Evolutionary conservation across 2,113 vertebrate species (phyloP).

Genomic region (Gobiocypris rarus): DNA sequence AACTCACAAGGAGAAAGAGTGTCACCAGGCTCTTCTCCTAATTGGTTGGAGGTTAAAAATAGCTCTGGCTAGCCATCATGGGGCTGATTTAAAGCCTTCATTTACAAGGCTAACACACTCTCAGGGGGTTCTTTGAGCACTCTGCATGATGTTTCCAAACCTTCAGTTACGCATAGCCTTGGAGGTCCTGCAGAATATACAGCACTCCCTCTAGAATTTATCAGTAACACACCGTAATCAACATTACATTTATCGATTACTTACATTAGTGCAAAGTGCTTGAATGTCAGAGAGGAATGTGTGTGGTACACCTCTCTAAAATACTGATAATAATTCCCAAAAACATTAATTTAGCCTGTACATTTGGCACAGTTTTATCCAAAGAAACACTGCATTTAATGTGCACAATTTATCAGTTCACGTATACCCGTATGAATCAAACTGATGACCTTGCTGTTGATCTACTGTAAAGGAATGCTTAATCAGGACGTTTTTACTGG

Average conservation of each 20-base stretch:
- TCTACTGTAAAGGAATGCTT: too few relatives aligned
- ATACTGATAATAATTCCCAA: too few relatives aligned
- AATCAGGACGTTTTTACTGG: too few relatives aligned
- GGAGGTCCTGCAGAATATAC: background rate
- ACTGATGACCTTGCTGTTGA: too few relatives aligned
- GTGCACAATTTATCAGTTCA: too few relatives aligned
- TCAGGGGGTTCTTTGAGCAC: constrained; percentile 29
- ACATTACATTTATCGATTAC: background rate
- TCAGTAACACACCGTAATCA: background rate
- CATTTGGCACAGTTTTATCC: too few relatives aligned
- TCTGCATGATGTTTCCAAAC: constrained; percentile 34
- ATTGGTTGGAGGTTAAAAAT: constrained; percentile 71
- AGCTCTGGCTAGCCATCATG: constrained; percentile 61
- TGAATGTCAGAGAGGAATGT: background rate
- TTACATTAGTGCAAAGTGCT: background rate
- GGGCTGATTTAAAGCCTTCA: constrained; percentile 67
- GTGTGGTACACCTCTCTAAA: background rate
- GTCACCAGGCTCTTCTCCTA: constrained; percentile 58
- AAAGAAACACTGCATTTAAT: too few relatives aligned
- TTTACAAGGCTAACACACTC: constrained; percentile 67
- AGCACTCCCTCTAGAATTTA: background rate
- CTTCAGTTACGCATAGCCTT: background rate
- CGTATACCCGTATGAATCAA: too few relatives aligned
- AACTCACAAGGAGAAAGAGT: background rate
- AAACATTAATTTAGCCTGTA: too few relatives aligned